These are phyloP conservation scores for Caloenas nicobarica DNA, from an alignment of 2,113 vertebrate species.

Conservation along the genomic window DNA sequence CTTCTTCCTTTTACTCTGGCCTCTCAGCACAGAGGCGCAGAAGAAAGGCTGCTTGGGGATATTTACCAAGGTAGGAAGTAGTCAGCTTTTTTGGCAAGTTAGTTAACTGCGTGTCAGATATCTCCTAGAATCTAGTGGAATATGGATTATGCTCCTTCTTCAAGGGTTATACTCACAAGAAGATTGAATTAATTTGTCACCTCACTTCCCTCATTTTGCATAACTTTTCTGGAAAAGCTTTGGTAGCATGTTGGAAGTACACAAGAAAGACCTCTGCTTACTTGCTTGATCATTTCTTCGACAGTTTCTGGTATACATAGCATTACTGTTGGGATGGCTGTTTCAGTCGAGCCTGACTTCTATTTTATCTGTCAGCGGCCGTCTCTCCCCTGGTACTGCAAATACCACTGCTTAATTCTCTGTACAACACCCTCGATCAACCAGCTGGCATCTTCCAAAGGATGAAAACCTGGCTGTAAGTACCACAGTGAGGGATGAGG, in stretches of 20 bases:
- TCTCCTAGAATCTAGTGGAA: not conserved
- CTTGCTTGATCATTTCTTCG: not conserved
- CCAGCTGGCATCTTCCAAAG: not conserved
- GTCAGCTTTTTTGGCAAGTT: not conserved
- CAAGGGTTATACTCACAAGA: not conserved
- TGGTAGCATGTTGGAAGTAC: not conserved
- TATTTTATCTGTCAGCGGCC: not conserved
- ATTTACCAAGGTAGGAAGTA: not conserved
- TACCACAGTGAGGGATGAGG: not conserved
- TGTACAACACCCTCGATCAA: not conserved
- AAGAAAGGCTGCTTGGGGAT: not conserved
- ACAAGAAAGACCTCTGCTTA: not conserved
- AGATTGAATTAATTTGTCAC: not conserved
- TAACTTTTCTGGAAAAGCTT: not conserved
- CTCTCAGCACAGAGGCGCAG: not conserved
- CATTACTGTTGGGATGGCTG: not conserved
- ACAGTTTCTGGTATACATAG: not conserved
- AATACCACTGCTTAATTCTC: not conserved
- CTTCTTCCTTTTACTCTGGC: not conserved
- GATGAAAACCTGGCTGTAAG: not conserved
- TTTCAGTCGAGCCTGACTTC: not conserved
- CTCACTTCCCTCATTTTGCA: not conserved
- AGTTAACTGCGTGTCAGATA: not conserved
- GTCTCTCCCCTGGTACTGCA: not conserved
- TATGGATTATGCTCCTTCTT: not conserved